Base-by-base conservation (phyloP, 2,797 vertebrate species). In the Chelon labrosus region DNA sequence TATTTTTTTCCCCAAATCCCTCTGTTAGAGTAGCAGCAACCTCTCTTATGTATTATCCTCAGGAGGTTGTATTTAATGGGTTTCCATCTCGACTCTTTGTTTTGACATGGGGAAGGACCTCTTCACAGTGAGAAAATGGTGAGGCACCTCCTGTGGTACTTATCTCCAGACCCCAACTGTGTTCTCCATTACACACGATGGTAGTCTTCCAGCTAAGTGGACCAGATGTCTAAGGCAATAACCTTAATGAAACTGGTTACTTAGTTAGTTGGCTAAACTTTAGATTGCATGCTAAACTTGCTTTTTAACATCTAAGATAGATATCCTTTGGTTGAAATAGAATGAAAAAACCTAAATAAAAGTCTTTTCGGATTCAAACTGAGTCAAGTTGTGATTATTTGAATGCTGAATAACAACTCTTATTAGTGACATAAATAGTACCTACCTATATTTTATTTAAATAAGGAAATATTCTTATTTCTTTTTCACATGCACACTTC, bases 191-290 rank as follows among this genome's bases (percentile, higher is more conserved):
- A 72, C 10, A 73, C 39, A 46, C 42, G 62, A 77, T 73, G 68
- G 52, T 66, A 20, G 16, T 17, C 64, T 39, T 65, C 54, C 54
- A 64, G 50, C 69, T 72, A 46, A 74, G 62, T 55, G 39, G 42
- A 38, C 56, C 73, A 72, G 63, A 78, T 73, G 71, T 76, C 46
- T 51, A 12, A 69, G 62, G 67, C 22, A 64, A 70, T 56, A 82
- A 62, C 47, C 27, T 41, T 63, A 57, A 78, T 64, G 53, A 50
- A 82, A 54, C 20, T 19, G 11, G 14, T 25, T 47, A 52, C 65
- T 72, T 8, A 70, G 52, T 59, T 52, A 57, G n/a, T 64, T 66
- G 22, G 10, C 14, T 50, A 50, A 77, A 71, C 62, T 64, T 74
- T 54, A 13, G 37, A 63, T 31, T 65, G 41, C 25, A 60, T 14